Evolutionary conservation across 2,797 vertebrate species (phyloP).

Genomic region (Sternarchorhynchus goeldii): DNA sequence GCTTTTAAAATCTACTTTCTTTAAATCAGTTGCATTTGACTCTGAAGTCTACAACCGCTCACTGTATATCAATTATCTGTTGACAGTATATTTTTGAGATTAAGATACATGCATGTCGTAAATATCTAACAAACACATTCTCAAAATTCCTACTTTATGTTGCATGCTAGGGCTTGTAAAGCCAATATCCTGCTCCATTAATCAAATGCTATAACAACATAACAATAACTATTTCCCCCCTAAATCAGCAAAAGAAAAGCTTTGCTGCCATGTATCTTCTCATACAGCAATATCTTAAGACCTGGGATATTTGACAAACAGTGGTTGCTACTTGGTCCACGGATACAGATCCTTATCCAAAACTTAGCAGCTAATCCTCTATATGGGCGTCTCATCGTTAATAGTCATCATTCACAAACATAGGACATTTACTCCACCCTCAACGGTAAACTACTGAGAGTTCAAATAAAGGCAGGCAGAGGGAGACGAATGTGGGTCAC

Average conservation of each 20-base stretch:
- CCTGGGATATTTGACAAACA: slow-evolving; percentile 41
- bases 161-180: slow-evolving; percentile 4
- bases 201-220: slow-evolving; percentile 29
- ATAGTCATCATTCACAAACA: slow-evolving; percentile 29
- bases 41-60: no score
- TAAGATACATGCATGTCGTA: neutral
- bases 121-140: neutral
- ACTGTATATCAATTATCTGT: no score
- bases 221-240: slow-evolving; percentile 8
- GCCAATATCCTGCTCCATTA: slow-evolving; percentile 10
- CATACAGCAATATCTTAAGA: slow-evolving; percentile 8
- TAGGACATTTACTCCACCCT: slow-evolving; percentile 42
- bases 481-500: slow-evolving; percentile 29
- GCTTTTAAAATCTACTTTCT: neutral
- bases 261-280: neutral
- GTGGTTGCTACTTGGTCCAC: slow-evolving; percentile 42
- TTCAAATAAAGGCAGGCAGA: slow-evolving; percentile 34
- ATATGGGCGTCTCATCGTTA: slow-evolving; percentile 26
- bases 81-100: neutral
- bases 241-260: neutral
- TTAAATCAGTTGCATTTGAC: no score
- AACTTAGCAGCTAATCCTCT: slow-evolving; percentile 30
- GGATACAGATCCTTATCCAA: slow-evolving; percentile 57
- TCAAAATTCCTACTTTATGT: neutral
- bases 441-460: slow-evolving; percentile 27